Base-by-base conservation (phyloP, 2,113 vertebrate species). In the Oenanthe oenanthe region DNA sequence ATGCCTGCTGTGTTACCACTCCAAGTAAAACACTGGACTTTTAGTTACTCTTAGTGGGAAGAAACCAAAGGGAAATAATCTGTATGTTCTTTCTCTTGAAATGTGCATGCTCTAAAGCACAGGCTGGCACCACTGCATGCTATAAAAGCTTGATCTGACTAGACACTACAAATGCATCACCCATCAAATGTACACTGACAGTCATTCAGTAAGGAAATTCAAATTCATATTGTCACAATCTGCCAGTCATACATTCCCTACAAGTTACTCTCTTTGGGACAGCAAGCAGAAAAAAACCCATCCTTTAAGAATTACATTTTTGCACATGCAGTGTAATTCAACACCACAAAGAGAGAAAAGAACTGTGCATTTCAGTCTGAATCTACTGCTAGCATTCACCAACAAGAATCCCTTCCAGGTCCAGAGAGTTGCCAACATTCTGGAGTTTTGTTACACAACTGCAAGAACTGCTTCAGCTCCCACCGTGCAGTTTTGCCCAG, bases 401-500 rank as follows among this genome's bases (percentile, higher is more conserved):
- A 87, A 42, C 14, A 81, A 89, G 51, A 88, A 50, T 26, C 29
- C 60, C 51, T 85, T 80, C 63, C 63, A 85, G 72, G 38, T 67
- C 88, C 67, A 92, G 17, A 73, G 43, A 4, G 2, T 9, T 93
- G 95, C 89, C 93, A 95, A 13, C 29, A 34, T 88, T 90, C 74
- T 79, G n/a, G 78, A 75, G 90, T 40, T 93, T 67, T 60, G 75
- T 95, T 96, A 90, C 74, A 86, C 89, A 96, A 89, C 85, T 88
- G 47, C 58, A 85, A 92, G 47, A 90, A 89, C 50, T 28, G 38
- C 54, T 94, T 83, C 78, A 88, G 78, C 50, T 95, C 92, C 89
- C 67, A 66, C 67, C 90, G 58, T 12, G 57, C 13, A 21, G 94
- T 94, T 90, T 96, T 95, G 63, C 62, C 85, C 29, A 2, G 66